Conservation (phyloP, 1,140 invertebrate species). For the Coelopa frigida region DNA sequence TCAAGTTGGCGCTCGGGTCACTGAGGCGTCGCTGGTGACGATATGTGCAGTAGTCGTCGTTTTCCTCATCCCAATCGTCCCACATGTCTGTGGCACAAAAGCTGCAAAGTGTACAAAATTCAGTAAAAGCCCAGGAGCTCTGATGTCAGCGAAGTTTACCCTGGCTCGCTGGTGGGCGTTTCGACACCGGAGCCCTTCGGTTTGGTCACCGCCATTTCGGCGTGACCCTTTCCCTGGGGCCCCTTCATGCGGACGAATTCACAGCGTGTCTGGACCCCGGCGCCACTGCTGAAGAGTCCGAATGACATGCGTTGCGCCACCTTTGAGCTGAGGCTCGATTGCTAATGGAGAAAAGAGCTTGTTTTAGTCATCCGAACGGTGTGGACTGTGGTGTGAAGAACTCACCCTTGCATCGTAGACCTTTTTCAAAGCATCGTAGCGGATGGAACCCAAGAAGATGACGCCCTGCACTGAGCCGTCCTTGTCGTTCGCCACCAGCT, state of each 20-base stretch:
- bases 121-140: neutral
- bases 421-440: slow-evolving; percentile 93
- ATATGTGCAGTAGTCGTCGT: slow-evolving; percentile 75
- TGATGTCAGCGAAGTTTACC: slow-evolving; percentile 27
- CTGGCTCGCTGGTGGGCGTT: slow-evolving; percentile 90
- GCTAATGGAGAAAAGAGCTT: slow-evolving; percentile 42
- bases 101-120: slow-evolving; percentile 7
- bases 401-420: slow-evolving; percentile 93
- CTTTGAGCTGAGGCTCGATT: slow-evolving; percentile 90
- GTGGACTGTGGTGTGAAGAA: too few relatives aligned
- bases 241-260: slow-evolving; percentile 98
- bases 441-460: slow-evolving; percentile 93
- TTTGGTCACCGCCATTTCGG: slow-evolving; percentile 95
- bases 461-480: slow-evolving; percentile 79
- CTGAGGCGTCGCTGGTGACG: slow-evolving; percentile 78
- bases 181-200: slow-evolving; percentile 85
- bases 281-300: slow-evolving; percentile 72
- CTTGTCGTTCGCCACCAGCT: slow-evolving; percentile 85
- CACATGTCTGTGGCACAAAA: slow-evolving; percentile 75
- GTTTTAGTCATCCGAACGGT: too few relatives aligned
- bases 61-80: slow-evolving; percentile 83
- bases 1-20: slow-evolving; percentile 89
- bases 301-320: slow-evolving; percentile 95
- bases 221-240: slow-evolving; percentile 91
- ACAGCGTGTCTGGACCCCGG: slow-evolving; percentile 67